Evolutionary conservation across 2,113 vertebrate genomes (phyloP).

Genomic region (Arizona elegans): DNA sequence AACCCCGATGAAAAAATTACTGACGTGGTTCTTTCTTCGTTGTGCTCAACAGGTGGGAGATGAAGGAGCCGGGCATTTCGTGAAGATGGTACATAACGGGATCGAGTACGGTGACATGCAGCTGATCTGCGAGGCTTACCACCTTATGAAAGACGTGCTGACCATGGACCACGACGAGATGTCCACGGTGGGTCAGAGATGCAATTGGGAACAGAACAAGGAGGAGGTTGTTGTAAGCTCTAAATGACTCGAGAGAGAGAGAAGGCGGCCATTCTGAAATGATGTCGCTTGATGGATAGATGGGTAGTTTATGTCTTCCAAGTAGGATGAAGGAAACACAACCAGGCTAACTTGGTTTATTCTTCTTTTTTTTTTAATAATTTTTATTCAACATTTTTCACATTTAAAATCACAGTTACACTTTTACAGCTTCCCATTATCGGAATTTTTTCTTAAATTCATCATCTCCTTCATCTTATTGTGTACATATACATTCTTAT

Average conservation of each 20-base stretch:
- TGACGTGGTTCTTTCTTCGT: constrained; percentile 13
- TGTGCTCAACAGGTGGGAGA: constrained; percentile 83
- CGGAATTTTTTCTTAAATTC: too few species aligned
- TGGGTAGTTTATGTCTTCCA: not conserved
- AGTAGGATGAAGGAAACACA: not conserved
- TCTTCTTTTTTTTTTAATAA: not conserved
- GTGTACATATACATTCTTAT: too few species aligned
- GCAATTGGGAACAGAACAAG: too few species aligned
- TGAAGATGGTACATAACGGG: constrained; percentile 99
- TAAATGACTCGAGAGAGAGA: too few species aligned
- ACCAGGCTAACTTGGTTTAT: not conserved
- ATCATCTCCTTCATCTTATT: too few species aligned
- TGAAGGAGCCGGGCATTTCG: constrained; percentile 92
- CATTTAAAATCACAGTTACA: too few species aligned
- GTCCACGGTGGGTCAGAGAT: constrained; percentile 76
- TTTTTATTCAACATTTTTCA: too few species aligned
- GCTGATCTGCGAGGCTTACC: constrained; percentile 97
- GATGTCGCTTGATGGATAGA: not conserved
- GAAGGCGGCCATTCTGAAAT: not conserved
- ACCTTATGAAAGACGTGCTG: constrained; percentile 94
- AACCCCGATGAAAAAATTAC: not conserved
- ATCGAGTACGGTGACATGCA: constrained; percentile 99
- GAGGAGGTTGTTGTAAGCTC: not conserved
- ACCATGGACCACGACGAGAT: constrained; percentile 87
- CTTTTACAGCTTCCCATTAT: too few species aligned